Evolutionary conservation across 2,888 invertebrate genomes (phyloP).

Genomic region (Drosophila emarginata): DNA sequence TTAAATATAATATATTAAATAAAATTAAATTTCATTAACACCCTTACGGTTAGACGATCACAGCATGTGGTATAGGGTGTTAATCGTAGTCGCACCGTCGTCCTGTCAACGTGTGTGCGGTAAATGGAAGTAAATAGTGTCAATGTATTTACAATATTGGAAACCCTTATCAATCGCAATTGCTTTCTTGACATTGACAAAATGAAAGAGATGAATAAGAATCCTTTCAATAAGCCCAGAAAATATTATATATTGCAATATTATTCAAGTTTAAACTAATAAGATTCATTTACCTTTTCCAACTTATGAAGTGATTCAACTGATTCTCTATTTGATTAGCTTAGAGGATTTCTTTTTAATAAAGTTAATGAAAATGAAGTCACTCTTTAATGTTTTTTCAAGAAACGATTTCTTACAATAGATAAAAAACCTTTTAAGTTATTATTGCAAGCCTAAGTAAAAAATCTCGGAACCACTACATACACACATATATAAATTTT

Average conservation of each 20-base stretch:
- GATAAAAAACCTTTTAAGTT: too few species aligned
- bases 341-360: too few species aligned
- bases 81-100: not conserved
- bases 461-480: not conserved
- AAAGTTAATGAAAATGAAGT: too few species aligned
- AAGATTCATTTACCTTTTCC: too few species aligned
- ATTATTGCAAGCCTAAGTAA: too few species aligned
- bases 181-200: conserved; percentile 3
- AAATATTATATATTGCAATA: not conserved
- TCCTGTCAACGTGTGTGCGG: conserved; percentile 3
- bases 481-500: not conserved
- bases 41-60: not conserved
- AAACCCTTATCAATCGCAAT: conserved; percentile 12
- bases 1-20: conserved; percentile 34
- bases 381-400: too few species aligned
- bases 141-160: conserved; percentile 13
- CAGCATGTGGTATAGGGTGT: conserved; percentile 5
- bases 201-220: not conserved
- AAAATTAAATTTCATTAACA: conserved; percentile 39
- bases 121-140: conserved; percentile 2
- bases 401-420: too few species aligned
- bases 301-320: too few species aligned
- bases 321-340: too few species aligned
- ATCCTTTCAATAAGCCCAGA: not conserved
- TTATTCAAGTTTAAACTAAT: too few species aligned